Conservation (phyloP, 2,888 invertebrate genomes). For the Neria commutata region DNA sequence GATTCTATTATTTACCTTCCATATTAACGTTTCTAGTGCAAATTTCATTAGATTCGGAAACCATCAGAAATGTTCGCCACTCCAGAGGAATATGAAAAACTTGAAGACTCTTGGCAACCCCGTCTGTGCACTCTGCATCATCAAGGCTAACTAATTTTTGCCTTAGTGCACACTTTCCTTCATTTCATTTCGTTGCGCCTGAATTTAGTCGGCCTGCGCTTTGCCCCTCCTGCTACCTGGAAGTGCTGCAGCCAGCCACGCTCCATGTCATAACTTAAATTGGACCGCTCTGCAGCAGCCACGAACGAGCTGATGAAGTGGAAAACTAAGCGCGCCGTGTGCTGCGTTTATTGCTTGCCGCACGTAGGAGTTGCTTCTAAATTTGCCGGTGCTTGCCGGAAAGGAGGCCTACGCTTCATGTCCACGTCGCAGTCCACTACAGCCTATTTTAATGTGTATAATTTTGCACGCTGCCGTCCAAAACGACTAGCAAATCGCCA, state of each 20-base stretch:
- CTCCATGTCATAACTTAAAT: constrained; percentile 35
- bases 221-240: background rate
- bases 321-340: background rate
- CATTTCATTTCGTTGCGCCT: constrained; percentile 9
- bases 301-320: background rate
- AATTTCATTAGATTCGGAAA: too few species aligned
- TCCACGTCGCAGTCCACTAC: too few species aligned
- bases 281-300: background rate
- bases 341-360: background rate
- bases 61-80: too few species aligned
- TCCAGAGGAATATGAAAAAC: too few species aligned
- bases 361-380: constrained; percentile 5
- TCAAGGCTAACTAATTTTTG: constrained; percentile 10
- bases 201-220: constrained; percentile 16
- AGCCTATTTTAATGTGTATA: too few species aligned
- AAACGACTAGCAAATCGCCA: too few species aligned
- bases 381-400: background rate
- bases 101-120: too few species aligned
- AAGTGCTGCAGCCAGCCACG: constrained; percentile 16
- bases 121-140: background rate
- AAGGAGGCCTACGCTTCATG: too few species aligned
- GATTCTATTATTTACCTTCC: too few species aligned
- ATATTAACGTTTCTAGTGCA: too few species aligned
- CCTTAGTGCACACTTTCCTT: background rate
- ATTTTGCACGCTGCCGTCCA: too few species aligned